These are phyloP conservation scores for Decapterus maruadsi DNA, from an alignment of 2,797 vertebrate species.

Conservation along the genomic window DNA sequence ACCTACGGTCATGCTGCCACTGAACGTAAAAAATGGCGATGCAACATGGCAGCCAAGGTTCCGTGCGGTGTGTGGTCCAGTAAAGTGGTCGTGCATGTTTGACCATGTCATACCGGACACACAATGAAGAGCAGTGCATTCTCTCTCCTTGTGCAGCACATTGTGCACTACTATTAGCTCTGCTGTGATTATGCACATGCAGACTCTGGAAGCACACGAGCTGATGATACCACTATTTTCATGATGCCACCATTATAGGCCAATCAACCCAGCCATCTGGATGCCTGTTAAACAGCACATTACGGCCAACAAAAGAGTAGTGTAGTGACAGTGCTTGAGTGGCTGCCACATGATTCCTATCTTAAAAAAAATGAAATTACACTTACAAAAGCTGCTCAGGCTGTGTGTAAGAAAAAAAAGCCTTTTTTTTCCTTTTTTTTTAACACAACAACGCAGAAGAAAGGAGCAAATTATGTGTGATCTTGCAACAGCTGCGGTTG, in stretches of 20 bases:
- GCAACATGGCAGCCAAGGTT: no score
- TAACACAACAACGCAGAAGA: slow-evolving; percentile 17
- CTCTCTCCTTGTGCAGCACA: no score
- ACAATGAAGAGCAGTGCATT: no score
- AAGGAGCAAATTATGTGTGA: slow-evolving; percentile 51
- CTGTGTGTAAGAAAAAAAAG: background rate
- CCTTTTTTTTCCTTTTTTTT: background rate
- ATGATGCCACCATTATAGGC: slow-evolving; percentile 60
- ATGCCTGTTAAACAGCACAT: slow-evolving; percentile 50
- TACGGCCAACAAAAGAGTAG: slow-evolving; percentile 34
- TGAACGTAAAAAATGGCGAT: no score
- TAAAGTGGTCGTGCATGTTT: no score
- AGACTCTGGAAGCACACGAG: slow-evolving; percentile 25
- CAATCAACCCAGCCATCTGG: slow-evolving; percentile 71
- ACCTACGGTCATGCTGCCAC: no score
- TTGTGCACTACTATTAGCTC: no score
- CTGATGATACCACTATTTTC: slow-evolving; percentile 51
- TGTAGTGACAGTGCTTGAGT: slow-evolving; percentile 11
- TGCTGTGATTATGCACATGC: background rate
- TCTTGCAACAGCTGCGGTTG: slow-evolving; percentile 62
- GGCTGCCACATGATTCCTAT: background rate
- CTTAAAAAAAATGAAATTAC: no score
- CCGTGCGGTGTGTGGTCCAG: no score
- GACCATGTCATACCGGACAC: no score
- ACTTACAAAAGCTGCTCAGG: background rate